phyloP scores from a whole-genome alignment of 1,140 invertebrate species.

The Propsilocerus akamusi region DNA sequence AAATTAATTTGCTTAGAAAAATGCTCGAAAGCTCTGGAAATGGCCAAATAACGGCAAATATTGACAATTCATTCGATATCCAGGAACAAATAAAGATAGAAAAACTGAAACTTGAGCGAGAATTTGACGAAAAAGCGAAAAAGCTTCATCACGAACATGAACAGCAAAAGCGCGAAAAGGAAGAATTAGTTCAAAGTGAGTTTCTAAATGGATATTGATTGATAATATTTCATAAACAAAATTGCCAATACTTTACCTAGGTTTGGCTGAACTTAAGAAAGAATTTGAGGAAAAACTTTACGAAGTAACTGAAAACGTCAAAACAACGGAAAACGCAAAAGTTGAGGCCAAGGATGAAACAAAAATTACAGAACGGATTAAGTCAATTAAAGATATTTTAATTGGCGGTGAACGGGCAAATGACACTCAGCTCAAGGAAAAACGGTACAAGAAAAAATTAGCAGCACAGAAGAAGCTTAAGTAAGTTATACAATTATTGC shows the following conservation, averaged over 20 bases:
- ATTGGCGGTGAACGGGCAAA: slow-evolving; percentile 62
- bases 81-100: not conserved
- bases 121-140: not conserved
- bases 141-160: not conserved
- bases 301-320: slow-evolving; percentile 17
- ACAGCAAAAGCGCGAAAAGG: not conserved
- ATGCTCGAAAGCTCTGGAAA: slow-evolving; percentile 32
- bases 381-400: slow-evolving; percentile 50
- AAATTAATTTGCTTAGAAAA: slow-evolving; percentile 54
- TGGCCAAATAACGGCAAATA: not conserved
- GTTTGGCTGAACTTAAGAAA: slow-evolving; percentile 15
- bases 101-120: not conserved
- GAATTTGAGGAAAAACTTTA: slow-evolving; percentile 24
- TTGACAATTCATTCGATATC: not conserved
- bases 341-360: slow-evolving; percentile 10
- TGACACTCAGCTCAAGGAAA: slow-evolving; percentile 51
- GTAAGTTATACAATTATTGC: slow-evolving; percentile 11
- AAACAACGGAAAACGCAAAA: slow-evolving; percentile 11
- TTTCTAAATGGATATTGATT: not conserved
- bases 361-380: slow-evolving; percentile 32
- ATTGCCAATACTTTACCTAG: not conserved
- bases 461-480: slow-evolving; percentile 45
- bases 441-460: slow-evolving; percentile 41
- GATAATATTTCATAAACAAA: not conserved
- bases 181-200: not conserved